A percentile compares a stretch with the other conserved stretches of the same genome.
phyloP scores from a whole-genome alignment of 2,888 invertebrate species.

The Nasonovia ribisnigri region DNA sequence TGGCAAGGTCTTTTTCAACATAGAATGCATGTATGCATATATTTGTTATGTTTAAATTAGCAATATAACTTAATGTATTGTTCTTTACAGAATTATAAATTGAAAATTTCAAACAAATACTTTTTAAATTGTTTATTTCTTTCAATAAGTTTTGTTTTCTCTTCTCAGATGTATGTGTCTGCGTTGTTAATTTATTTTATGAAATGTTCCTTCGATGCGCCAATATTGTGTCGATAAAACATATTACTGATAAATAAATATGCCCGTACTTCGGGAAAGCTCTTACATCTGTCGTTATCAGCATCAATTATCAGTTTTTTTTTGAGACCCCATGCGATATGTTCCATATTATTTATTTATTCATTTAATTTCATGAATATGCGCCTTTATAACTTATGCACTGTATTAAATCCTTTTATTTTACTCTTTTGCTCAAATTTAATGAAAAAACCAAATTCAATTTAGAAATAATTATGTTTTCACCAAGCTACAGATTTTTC shows the following conservation, averaged over 20 bases:
- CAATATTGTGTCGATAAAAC: not conserved
- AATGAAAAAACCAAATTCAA: not conserved
- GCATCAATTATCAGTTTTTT: not conserved
- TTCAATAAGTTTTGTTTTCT: not conserved
- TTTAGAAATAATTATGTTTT: constrained; percentile 5
- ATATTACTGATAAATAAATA: not conserved
- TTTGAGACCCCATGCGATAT: not conserved
- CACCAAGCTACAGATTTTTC: not conserved
- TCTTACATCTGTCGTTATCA: not conserved
- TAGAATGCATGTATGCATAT: not conserved
- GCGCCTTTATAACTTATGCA: not conserved
- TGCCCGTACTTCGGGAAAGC: not conserved
- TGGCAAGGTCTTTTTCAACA: not conserved
- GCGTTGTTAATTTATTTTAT: not conserved
- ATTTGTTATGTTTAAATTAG: not conserved
- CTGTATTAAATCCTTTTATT: not conserved
- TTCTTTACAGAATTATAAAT: not conserved
- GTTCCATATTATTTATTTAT: not conserved
- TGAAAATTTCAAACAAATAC: not conserved
- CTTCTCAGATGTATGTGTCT: not conserved
- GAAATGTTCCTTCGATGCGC: not conserved
- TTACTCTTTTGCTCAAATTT: not conserved
- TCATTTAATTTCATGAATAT: not conserved
- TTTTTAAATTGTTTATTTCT: not conserved
- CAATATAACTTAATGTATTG: not conserved